Conservation (phyloP, 1,140 invertebrate species). For the Mylabris phalerata region DNA sequence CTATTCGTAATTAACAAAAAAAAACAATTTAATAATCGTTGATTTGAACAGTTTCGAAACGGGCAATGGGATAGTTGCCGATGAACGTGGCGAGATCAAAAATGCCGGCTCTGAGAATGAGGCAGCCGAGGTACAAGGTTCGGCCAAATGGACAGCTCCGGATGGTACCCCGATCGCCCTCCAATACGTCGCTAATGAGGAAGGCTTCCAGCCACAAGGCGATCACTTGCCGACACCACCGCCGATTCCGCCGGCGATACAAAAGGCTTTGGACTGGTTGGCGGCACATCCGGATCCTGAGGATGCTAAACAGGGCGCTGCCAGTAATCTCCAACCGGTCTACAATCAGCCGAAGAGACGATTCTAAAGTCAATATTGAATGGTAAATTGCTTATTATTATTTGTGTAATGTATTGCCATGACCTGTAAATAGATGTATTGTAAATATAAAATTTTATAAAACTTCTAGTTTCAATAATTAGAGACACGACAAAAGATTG, state of each 20-base stretch:
- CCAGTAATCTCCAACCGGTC: constrained; percentile 8
- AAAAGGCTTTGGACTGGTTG: constrained; percentile 38
- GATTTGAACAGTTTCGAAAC: constrained; percentile 53
- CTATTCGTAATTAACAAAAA: background rate
- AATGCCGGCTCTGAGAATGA: constrained; percentile 37
- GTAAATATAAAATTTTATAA: constrained; percentile 1
- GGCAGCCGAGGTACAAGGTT: constrained; percentile 35
- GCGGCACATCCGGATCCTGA: constrained; percentile 34
- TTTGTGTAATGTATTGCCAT: background rate
- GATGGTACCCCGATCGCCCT: constrained; percentile 48
- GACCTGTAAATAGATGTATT: constrained; percentile 10
- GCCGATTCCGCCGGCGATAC: constrained; percentile 39
- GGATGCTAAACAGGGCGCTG: background rate
- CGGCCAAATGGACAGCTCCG: constrained; percentile 48
- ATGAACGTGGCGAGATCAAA: constrained; percentile 56
- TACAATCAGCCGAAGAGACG: constrained; percentile 6
- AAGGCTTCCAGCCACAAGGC: constrained; percentile 51
- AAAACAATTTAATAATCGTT: background rate
- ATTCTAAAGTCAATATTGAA: background rate
- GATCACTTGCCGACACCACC: constrained; percentile 48
- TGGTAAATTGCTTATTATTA: too few relatives aligned
- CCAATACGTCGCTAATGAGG: constrained; percentile 51
- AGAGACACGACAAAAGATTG: too few relatives aligned
- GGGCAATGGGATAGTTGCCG: constrained; percentile 58
- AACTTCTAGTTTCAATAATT: too few relatives aligned